Evolutionary conservation across 2,888 invertebrate genomes (phyloP), one percentile per base, ranked within the genome.

Genomic region (Macrosiphum euphorbiae): DNA sequence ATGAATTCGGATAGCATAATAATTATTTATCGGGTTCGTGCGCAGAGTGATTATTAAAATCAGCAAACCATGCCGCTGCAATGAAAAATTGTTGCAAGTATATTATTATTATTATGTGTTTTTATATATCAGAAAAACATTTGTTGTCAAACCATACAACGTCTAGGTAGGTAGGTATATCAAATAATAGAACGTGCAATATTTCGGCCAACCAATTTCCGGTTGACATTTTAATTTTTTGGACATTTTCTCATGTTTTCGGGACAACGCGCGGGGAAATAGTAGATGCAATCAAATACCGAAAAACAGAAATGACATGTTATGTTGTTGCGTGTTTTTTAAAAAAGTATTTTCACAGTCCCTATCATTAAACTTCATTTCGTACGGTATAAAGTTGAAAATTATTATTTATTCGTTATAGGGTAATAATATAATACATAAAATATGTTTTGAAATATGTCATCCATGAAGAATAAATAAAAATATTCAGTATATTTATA

Each of bases 381-480:
- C 35, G 35, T 35, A 35, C 35, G 35, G 20, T 78, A 86, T 47
- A 58, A 35, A 84, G 41, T 91, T 52, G 52, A 84, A 84, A 91
- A 35, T 52, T 78, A 50, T 91, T 52, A 52, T 91, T 55, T 41
- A 84, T 91, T 91, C 52, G 84, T 41, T 26, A 28, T 41, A 20
- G 3, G 24, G 52, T 78, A n/a, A 88, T 55, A 55, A 35, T 8
- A 13, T 28, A 44, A 78, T 55, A 35, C 35, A 24, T 50, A n/a
- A 28, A 67, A 20, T 47, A 24, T 24, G 41, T 41, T 52, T 35
- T 8, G 8, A 58, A 91, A 91, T 24, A 84, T 55, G 61, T 92
- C 61, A 35, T 87, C 11, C 90, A 24, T 47, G 44, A 61, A 61
- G 61, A 87, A 61, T 61, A 87, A 87, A 92, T 92, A 61, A 91